Evolutionary conservation across 2,888 invertebrate genomes (phyloP).

Genomic region (Callinectes sapidus): DNA sequence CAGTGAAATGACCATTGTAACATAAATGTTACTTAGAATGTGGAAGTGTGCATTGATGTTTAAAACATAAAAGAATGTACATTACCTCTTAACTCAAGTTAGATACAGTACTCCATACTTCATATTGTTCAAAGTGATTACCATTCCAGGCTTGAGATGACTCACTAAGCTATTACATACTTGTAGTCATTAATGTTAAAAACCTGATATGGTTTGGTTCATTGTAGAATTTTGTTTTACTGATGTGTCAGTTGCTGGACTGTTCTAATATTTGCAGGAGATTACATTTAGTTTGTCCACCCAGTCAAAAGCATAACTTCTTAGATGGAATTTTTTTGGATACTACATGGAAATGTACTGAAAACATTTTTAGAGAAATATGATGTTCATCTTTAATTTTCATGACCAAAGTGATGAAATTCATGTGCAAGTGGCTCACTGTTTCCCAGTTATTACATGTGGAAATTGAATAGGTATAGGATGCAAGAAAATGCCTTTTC

Average conservation of each 20-base stretch:
- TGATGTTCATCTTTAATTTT: background rate
- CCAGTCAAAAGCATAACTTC: background rate
- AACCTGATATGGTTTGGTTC: background rate
- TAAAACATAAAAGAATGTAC: background rate
- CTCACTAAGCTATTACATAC: background rate
- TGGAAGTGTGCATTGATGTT: background rate
- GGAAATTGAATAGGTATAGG: conserved; percentile 13
- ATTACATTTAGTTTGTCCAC: background rate
- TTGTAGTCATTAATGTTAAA: background rate
- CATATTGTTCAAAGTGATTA: background rate
- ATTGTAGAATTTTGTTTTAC: background rate
- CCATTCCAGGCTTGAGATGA: background rate
- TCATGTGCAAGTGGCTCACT: background rate
- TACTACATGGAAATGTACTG: background rate
- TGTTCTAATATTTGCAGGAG: background rate
- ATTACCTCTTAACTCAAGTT: background rate
- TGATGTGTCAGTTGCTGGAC: background rate
- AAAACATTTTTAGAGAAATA: background rate
- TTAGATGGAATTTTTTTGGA: background rate
- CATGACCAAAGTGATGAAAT: background rate
- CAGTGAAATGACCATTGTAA: background rate
- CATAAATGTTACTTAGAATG: background rate
- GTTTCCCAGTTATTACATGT: background rate
- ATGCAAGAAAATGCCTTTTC: background rate
- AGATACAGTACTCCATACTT: background rate